Evolutionary conservation across 2,113 vertebrate species (phyloP).

Genomic region (Columba livia): DNA sequence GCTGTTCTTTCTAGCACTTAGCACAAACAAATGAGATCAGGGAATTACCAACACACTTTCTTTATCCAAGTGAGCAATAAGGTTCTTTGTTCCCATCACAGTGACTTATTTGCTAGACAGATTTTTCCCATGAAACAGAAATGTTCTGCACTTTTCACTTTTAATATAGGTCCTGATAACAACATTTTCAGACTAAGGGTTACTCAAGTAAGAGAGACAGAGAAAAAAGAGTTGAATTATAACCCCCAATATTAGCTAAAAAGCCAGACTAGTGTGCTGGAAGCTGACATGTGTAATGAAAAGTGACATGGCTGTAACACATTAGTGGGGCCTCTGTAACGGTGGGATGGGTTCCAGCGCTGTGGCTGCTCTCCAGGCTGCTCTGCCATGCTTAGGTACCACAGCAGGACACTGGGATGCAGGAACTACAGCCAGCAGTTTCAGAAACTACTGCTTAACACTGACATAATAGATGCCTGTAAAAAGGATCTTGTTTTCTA

Average conservation of each 20-base stretch:
- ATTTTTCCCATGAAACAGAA: neutral
- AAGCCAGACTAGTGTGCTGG: neutral
- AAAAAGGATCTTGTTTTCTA: neutral
- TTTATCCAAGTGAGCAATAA: neutral
- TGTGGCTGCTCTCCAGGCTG: neutral
- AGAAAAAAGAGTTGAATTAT: neutral
- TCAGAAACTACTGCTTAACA: neutral
- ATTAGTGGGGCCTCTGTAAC: neutral
- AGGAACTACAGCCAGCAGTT: constrained; percentile 10
- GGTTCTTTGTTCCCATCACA: neutral
- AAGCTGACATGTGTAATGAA: constrained; percentile 4
- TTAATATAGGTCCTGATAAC: neutral
- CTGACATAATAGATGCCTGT: neutral
- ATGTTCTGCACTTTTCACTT: neutral
- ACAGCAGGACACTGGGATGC: neutral
- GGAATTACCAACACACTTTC: neutral
- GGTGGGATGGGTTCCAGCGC: neutral
- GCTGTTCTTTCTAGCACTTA: neutral
- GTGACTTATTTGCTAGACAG: neutral
- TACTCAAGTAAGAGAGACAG: neutral
- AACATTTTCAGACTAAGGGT: neutral
- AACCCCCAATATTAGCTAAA: neutral
- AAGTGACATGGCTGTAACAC: neutral
- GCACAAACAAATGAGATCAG: neutral
- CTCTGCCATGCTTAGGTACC: neutral